Evolutionary conservation across 2,888 invertebrate species (phyloP).

Genomic region (Helobdella robusta): DNA sequence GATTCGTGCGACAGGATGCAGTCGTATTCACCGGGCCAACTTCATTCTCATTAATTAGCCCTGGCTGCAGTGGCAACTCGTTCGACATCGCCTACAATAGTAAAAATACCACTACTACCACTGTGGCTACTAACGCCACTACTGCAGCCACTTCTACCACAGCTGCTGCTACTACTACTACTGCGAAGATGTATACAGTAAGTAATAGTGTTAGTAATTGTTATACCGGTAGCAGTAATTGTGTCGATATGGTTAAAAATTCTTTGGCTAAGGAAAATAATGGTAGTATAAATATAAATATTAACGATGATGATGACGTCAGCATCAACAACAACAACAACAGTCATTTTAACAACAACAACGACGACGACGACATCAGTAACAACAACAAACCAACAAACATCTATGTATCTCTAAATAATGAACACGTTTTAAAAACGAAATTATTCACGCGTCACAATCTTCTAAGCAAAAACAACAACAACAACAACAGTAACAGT

Average conservation of each 20-base stretch:
- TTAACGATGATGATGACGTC: not conserved
- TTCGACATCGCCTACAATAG: constrained; percentile 11
- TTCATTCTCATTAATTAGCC: not conserved
- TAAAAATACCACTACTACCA: not conserved
- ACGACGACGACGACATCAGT: constrained; percentile 4
- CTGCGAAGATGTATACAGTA: too few species aligned
- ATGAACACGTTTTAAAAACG: not conserved
- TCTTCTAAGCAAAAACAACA: constrained; percentile 11
- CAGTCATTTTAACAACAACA: not conserved
- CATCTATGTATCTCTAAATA: not conserved
- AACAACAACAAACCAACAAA: constrained; percentile 5
- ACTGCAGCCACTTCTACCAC: too few species aligned
- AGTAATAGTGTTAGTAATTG: too few species aligned
- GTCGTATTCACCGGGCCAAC: constrained; percentile 7
- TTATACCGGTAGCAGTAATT: too few species aligned
- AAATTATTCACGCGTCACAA: not conserved
- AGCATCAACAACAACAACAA: constrained; percentile 6
- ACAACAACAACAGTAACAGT: constrained; percentile 8
- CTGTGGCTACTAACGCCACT: too few species aligned
- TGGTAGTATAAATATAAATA: too few species aligned
- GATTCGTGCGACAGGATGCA: constrained; percentile 21
- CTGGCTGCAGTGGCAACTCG: not conserved
- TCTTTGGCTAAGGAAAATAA: too few species aligned
- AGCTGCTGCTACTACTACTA: too few species aligned
- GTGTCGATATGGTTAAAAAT: too few species aligned